These are phyloP conservation scores for Catharus ustulatus DNA, from an alignment of 2,797 vertebrate species.

Conservation along the genomic window DNA sequence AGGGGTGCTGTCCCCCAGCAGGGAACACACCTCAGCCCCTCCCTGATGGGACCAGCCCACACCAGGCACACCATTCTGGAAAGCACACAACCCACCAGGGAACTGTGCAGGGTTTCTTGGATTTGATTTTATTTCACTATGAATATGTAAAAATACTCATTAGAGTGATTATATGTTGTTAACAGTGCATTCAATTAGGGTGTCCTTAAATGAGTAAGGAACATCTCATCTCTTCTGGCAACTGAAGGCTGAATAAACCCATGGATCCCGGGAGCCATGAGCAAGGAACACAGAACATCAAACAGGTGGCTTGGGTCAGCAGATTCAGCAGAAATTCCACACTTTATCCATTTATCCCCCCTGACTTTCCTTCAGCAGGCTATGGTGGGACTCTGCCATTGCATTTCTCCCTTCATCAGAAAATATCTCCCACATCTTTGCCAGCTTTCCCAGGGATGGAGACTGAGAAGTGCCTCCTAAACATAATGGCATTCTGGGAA, in stretches of 20 bases:
- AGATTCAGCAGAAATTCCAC: background rate
- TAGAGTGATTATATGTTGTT: background rate
- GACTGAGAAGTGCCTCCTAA: background rate
- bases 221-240: background rate
- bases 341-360: background rate
- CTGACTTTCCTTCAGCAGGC: background rate
- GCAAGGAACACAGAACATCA: background rate
- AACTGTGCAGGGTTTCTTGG: background rate
- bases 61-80: background rate
- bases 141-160: background rate
- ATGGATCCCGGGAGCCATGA: background rate
- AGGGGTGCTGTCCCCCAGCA: background rate
- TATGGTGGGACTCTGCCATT: accelerated
- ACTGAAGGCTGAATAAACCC: background rate
- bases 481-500: background rate
- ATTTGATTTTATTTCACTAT: background rate
- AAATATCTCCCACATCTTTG: background rate
- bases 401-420: background rate
- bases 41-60: background rate
- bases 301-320: background rate
- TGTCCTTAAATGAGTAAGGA: background rate
- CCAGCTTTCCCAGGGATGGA: background rate
- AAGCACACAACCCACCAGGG: background rate
- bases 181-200: background rate
- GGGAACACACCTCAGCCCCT: background rate